A percentile compares a stretch with the other conserved stretches of the same genome.
phyloP scores from a whole-genome alignment of 2,113 vertebrate genomes.

The Lanius ludovicianus region DNA sequence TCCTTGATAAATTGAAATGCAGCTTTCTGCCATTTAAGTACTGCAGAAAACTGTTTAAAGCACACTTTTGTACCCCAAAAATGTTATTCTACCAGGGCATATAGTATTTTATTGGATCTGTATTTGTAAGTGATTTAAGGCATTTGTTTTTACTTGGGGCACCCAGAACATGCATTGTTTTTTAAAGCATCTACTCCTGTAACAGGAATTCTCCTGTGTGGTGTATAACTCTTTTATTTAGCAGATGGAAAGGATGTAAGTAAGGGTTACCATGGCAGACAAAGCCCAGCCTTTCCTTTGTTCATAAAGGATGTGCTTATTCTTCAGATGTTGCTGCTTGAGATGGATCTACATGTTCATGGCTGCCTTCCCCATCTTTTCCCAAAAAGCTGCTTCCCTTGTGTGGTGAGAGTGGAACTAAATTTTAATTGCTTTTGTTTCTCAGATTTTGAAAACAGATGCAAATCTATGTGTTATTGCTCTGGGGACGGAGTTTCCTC shows the following conservation, averaged over 20 bases:
- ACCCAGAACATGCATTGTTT: background rate
- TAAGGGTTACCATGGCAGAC: background rate
- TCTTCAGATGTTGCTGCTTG: background rate
- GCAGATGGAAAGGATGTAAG: background rate
- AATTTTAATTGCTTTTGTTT: background rate
- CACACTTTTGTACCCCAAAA: background rate
- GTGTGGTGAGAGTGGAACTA: background rate
- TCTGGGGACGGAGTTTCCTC: background rate
- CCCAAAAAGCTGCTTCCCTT: background rate
- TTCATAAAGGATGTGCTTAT: accelerated
- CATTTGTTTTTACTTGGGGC: background rate
- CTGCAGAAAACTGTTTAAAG: background rate
- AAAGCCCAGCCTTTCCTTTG: background rate
- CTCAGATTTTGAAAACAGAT: background rate
- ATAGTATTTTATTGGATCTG: background rate
- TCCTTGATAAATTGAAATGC: background rate
- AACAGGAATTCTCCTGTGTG: background rate
- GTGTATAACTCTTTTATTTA: background rate
- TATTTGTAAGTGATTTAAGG: background rate
- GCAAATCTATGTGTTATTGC: background rate
- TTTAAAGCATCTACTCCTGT: background rate
- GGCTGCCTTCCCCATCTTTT: background rate
- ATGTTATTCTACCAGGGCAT: background rate
- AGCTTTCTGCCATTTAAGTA: background rate
- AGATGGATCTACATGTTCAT: accelerated